Base-by-base conservation (phyloP, 1,140 invertebrate species). In the Neodiprion virginianus region DNA sequence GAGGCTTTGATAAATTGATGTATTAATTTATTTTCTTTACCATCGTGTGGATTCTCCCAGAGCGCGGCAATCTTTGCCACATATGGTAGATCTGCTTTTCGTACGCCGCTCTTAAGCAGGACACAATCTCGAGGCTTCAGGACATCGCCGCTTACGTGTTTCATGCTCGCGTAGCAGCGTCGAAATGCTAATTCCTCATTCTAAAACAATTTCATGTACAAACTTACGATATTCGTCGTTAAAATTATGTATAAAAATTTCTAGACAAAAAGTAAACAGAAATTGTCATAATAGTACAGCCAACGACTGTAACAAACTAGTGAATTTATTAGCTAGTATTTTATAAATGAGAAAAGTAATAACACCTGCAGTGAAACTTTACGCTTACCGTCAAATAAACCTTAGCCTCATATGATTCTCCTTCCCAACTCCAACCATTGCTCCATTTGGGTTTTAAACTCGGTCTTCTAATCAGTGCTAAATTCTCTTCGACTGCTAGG, bases 11-110 rank as follows among this genome's bases (percentile, higher is more conserved):
- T 40, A 40, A 40, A 40, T 40, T 40, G 28, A 40, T 40, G 2
- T 40, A 40, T 40, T 40, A 3, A 40, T 12, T 23, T 50, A 14
- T 67, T 66, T 12, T 53, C 75, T 69, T 90, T 88, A 97, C 97
- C 96, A 88, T 97, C 95, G 70, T 96, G 94, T 8, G 96, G 95
- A 90, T 97, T 96, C 86, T 98, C 96, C 96, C 96, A 99, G 7
- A 99, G 91, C 68, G 95, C 93, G 40, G 95, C 94, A 74, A 99
- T 95, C 90, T 98, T 96, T 47, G 97, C 97, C 72, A 99, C 95
- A 87, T 94, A 99, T 21, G 97, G 97, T 77, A 98, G 91, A 85
- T 98, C 96, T 74, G 92, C 95, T 85, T 94, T 96, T 77, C 93
- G 90, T 80, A 90, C 92, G 79, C 96, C 93, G 79, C 96, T 96